phyloP scores from a whole-genome alignment of 2,888 invertebrate genomes.

The Ennomos erosarius region DNA sequence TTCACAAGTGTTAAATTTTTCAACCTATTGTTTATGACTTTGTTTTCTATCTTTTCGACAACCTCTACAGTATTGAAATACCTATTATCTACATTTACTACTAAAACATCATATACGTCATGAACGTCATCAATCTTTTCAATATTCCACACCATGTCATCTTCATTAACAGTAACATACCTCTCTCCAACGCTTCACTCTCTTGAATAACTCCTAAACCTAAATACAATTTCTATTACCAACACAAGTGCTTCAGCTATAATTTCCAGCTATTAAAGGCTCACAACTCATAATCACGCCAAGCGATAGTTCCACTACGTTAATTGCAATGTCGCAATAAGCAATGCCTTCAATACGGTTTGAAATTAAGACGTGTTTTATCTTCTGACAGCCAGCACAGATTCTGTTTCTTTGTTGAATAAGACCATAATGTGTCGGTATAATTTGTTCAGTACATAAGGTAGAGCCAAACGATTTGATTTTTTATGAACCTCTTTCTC shows the following conservation, averaged over 20 bases:
- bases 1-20: no score
- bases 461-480: not conserved
- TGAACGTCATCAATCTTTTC: no score
- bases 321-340: constrained; percentile 63
- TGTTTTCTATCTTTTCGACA: no score
- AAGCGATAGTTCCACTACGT: constrained; percentile 37
- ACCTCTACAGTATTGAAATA: no score
- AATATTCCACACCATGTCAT: no score
- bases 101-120: no score
- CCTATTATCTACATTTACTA: no score
- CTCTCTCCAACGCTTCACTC: not conserved
- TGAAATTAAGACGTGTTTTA: constrained; percentile 57
- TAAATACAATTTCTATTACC: not conserved
- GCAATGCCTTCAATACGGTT: constrained; percentile 51
- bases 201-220: not conserved
- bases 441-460: constrained; percentile 20
- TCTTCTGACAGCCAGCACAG: constrained; percentile 51
- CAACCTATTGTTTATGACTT: no score
- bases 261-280: constrained; percentile 2
- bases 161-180: no score
- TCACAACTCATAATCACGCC: constrained; percentile 23
- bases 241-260: not conserved
- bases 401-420: constrained; percentile 45
- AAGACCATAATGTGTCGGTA: constrained; percentile 45
- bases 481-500: not conserved